Evolutionary conservation across 92 coral and sea anemone species (phyloP).

Genomic region (Porites evermanni): DNA sequence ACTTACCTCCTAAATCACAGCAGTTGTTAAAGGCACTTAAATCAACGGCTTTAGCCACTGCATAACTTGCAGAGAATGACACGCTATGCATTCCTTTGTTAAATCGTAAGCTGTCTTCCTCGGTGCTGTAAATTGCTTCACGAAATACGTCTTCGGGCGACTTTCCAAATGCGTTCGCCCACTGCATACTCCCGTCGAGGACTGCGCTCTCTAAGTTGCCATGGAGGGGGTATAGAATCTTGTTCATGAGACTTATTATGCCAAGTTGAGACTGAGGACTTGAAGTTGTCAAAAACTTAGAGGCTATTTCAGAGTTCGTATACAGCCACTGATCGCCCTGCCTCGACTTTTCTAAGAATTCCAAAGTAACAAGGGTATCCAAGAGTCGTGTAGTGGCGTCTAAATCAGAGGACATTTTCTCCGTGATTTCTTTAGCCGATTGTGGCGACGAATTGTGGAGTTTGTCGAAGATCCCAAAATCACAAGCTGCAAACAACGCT

Average conservation of each 20-base stretch:
- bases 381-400: slow-evolving; percentile 42
- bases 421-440: slow-evolving; percentile 16
- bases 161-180: neutral
- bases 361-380: slow-evolving; percentile 26
- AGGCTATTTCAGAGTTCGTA: neutral
- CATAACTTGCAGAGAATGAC: neutral
- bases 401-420: slow-evolving; percentile 8
- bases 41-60: neutral
- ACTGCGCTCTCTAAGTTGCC: neutral
- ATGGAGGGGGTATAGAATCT: neutral
- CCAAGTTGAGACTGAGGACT: neutral
- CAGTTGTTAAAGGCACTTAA: neutral
- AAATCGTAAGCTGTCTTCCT: neutral
- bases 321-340: neutral
- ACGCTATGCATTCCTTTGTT: neutral
- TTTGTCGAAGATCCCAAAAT: slow-evolving; percentile 41
- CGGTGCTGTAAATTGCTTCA: neutral
- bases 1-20: neutral
- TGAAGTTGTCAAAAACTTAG: neutral
- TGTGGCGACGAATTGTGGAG: slow-evolving; percentile 24
- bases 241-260: neutral
- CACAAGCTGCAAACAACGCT: slow-evolving; percentile 34
- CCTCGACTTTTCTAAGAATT: slow-evolving; percentile 11
- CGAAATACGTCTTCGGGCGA: neutral
- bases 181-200: neutral